Percentiles rank a stretch among this genome's conserved stretches.
phyloP scores from a whole-genome alignment of 2,888 invertebrate genomes.

The Cecidostiba fungosa region DNA sequence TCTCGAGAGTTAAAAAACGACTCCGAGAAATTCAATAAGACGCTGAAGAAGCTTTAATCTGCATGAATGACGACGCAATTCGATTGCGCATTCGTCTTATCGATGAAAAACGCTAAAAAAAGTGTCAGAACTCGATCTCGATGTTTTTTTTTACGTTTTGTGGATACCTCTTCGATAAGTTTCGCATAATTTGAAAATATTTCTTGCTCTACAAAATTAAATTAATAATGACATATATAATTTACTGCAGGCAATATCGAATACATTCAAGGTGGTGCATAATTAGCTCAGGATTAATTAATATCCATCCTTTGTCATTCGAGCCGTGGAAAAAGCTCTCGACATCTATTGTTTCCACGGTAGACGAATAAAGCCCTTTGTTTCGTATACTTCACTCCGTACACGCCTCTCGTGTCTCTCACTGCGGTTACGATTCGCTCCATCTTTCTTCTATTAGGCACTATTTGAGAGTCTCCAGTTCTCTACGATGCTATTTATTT shows the following conservation, averaged over 20 bases:
- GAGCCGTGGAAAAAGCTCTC: neutral
- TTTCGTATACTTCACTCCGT: constrained; percentile 14
- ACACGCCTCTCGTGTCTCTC: neutral
- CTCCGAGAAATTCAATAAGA: neutral
- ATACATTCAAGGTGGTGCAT: neutral
- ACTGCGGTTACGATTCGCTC: neutral
- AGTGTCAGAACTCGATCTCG: neutral
- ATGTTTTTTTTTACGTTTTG: neutral
- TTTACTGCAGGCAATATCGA: neutral
- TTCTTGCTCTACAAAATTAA: neutral
- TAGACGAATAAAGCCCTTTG: constrained; percentile 31
- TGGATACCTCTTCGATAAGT: neutral
- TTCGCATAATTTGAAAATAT: too few species aligned
- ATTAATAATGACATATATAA: neutral
- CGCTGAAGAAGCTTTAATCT: neutral
- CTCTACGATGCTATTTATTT: constrained; percentile 5
- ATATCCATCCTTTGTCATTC: constrained; percentile 28
- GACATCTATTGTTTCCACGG: constrained; percentile 20
- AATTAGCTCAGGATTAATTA: constrained; percentile 35
- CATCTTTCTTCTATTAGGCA: neutral
- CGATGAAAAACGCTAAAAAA: neutral
- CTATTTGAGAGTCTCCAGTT: neutral
- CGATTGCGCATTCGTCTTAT: neutral
- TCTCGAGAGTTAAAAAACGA: neutral
- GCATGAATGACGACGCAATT: constrained; percentile 4